phyloP scores from a whole-genome alignment of 1,140 invertebrate species.

The Penaeus indicus region DNA sequence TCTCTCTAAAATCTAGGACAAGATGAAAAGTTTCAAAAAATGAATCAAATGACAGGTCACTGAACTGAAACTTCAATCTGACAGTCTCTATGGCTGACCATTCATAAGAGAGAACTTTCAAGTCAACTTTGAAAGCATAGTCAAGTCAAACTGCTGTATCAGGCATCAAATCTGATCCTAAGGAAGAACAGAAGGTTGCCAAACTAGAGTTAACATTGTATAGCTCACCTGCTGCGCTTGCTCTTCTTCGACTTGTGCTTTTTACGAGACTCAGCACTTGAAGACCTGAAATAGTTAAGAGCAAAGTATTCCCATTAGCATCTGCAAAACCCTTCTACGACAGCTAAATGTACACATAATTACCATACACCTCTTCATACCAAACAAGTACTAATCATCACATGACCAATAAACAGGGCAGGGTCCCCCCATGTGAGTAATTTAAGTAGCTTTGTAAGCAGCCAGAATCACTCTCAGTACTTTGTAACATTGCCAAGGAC shows the following conservation, averaged over 20 bases:
- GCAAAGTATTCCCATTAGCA: no score
- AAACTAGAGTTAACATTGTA: conserved; percentile 7
- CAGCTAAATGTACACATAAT: neutral
- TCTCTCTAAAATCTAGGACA: conserved; percentile 28
- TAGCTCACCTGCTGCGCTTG: conserved; percentile 63
- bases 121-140: conserved; percentile 49
- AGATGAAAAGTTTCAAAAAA: conserved; percentile 5
- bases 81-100: conserved; percentile 39
- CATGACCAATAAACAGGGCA: neutral
- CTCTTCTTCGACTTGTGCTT: conserved; percentile 65
- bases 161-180: conserved; percentile 50
- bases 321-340: neutral
- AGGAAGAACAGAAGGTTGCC: conserved; percentile 44
- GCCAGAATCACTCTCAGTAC: no score
- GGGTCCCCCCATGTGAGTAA: neutral
- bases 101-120: conserved; percentile 42
- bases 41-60: conserved; percentile 22
- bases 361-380: neutral
- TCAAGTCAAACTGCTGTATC: conserved; percentile 50
- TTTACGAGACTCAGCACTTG: conserved; percentile 61
- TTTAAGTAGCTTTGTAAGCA: no score
- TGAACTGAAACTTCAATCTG: conserved; percentile 33
- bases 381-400: neutral
- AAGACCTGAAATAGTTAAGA: conserved; percentile 46
- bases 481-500: no score